Percentiles rank a stretch among this genome's conserved stretches.
Evolutionary conservation across 2,888 invertebrate genomes (phyloP).

Genomic region (Ormyrus labotus): DNA sequence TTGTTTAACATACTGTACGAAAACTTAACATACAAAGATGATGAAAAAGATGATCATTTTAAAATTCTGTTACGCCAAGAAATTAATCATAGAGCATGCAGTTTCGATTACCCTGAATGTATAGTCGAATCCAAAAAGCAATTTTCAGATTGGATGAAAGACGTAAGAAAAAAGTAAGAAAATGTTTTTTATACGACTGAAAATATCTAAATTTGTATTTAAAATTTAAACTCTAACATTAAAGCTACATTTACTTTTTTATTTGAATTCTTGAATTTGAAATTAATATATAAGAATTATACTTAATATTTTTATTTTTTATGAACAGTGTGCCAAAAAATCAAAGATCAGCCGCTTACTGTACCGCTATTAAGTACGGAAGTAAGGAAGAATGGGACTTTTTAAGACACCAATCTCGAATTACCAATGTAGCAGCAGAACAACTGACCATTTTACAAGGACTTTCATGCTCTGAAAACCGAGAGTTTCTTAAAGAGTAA

Average conservation of each 20-base stretch:
- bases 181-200: neutral
- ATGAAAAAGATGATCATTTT: constrained; percentile 76
- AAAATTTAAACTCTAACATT: too few species aligned
- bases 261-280: too few species aligned
- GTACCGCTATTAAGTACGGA: constrained; percentile 81
- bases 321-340: constrained; percentile 80
- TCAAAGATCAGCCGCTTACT: constrained; percentile 81
- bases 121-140: constrained; percentile 71
- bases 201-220: too few species aligned
- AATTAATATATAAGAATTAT: too few species aligned
- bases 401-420: constrained; percentile 80
- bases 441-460: constrained; percentile 80
- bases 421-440: constrained; percentile 80
- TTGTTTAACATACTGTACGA: constrained; percentile 76
- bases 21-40: constrained; percentile 78
- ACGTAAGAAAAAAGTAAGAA: constrained; percentile 53
- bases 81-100: constrained; percentile 79
- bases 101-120: constrained; percentile 78
- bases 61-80: constrained; percentile 78
- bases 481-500: constrained; percentile 75
- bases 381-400: constrained; percentile 84
- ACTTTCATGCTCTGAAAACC: constrained; percentile 78
- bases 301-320: neutral
- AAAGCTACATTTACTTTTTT: too few species aligned
- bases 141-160: constrained; percentile 74